Evolutionary conservation across 2,797 vertebrate genomes (phyloP).

Genomic region (Cichlasoma orientale): DNA sequence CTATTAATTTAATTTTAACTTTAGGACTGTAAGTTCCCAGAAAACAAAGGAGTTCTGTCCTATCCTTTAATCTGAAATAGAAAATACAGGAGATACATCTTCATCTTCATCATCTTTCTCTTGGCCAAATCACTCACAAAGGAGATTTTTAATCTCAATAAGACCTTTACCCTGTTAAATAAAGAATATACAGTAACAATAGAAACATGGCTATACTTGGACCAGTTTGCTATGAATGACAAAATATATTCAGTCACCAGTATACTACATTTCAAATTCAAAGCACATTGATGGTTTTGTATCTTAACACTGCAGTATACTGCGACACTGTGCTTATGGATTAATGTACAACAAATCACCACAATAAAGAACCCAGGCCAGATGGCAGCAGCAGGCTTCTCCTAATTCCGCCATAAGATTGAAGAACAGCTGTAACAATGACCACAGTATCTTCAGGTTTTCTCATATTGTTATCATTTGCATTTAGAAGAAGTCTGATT

Average conservation of each 20-base stretch:
- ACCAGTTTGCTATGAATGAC: background rate
- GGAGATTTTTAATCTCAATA: background rate
- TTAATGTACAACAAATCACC: background rate
- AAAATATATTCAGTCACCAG: background rate
- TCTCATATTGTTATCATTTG: background rate
- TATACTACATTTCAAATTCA: background rate
- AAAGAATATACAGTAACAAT: background rate
- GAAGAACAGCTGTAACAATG: background rate
- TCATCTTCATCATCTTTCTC: background rate
- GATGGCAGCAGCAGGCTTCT: background rate
- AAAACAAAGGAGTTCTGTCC: background rate
- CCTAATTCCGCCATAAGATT: background rate
- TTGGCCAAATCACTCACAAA: background rate
- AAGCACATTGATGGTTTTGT: background rate
- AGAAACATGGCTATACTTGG: background rate
- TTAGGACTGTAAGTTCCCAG: background rate
- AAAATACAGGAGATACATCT: background rate
- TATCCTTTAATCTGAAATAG: background rate
- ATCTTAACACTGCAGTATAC: background rate
- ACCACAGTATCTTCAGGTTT: background rate
- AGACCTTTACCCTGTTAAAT: background rate
- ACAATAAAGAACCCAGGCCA: background rate
- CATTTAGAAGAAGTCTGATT: background rate
- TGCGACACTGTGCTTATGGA: background rate
- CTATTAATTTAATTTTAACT: background rate